Evolutionary conservation across 2,888 invertebrate species (phyloP).

Genomic region (Acleris holmiana): DNA sequence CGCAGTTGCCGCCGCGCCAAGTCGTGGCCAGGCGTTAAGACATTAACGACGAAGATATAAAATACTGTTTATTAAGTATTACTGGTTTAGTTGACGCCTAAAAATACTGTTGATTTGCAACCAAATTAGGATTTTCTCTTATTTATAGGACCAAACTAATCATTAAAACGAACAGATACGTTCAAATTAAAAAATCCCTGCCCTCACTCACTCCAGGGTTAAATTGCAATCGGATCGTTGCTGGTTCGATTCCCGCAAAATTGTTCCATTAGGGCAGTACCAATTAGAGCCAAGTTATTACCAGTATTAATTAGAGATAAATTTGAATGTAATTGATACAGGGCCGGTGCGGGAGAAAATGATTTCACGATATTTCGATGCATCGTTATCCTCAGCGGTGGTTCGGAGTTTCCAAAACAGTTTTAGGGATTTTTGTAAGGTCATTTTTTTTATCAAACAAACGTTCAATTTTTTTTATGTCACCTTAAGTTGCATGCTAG

Average conservation of each 20-base stretch:
- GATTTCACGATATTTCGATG: slow-evolving; percentile 17
- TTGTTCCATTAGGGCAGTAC: slow-evolving; percentile 32
- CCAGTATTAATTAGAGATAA: slow-evolving; percentile 37
- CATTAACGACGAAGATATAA: too few relatives aligned
- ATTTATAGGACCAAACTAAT: not conserved
- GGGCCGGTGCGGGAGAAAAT: slow-evolving; percentile 17
- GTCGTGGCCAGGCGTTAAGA: too few relatives aligned
- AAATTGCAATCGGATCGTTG: slow-evolving; percentile 31
- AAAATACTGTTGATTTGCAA: too few relatives aligned
- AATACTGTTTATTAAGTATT: too few relatives aligned
- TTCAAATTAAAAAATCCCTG: slow-evolving; percentile 7
- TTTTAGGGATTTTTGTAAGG: not conserved
- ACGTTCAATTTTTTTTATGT: too few relatives aligned
- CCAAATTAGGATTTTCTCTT: too few relatives aligned
- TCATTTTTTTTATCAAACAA: too few relatives aligned
- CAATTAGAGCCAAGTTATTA: slow-evolving; percentile 33
- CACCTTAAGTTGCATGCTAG: too few relatives aligned
- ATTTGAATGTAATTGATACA: slow-evolving; percentile 37
- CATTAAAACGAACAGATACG: not conserved
- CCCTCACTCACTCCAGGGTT: slow-evolving; percentile 13
- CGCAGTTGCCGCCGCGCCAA: too few relatives aligned
- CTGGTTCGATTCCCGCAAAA: slow-evolving; percentile 21
- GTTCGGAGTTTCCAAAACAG: not conserved
- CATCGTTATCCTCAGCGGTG: slow-evolving; percentile 9
- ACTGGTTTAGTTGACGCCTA: too few relatives aligned